Conservation (phyloP, 2,113 vertebrate species). For the Sceloporus undulatus region DNA sequence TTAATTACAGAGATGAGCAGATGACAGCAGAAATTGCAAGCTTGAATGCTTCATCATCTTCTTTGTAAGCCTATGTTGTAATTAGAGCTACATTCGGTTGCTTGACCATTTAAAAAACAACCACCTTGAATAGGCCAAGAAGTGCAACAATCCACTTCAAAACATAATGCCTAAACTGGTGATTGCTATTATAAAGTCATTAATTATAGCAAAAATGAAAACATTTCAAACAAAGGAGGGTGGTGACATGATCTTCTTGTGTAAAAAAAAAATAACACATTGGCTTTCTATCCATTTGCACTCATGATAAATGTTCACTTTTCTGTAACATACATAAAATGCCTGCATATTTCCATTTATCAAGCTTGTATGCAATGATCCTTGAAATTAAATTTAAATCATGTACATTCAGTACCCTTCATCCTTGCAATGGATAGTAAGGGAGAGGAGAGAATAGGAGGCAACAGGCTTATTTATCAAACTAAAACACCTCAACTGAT, state of each 20-base stretch:
- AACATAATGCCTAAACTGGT: neutral
- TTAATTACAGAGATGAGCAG: neutral
- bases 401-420: neutral
- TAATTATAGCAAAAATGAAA: conserved; percentile 32
- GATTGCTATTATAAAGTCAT: conserved; percentile 31
- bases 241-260: accelerated
- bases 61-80: conserved; percentile 17
- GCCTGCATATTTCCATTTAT: neutral
- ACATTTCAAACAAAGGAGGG: neutral
- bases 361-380: neutral
- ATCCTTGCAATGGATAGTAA: neutral
- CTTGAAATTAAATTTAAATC: conserved; percentile 62
- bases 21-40: conserved; percentile 36
- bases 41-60: conserved; percentile 38
- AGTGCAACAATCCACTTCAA: conserved; percentile 21
- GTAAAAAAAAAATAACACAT: neutral
- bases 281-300: neutral
- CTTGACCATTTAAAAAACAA: neutral
- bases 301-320: neutral
- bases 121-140: conserved; percentile 3
- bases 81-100: conserved; percentile 39
- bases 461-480: conserved; percentile 26
- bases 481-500: conserved; percentile 18
- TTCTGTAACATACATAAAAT: conserved; percentile 9
- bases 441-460: conserved; percentile 25